These are phyloP conservation scores for Pimephales promelas DNA, from an alignment of 2,113 vertebrate species.

Conservation along the genomic window DNA sequence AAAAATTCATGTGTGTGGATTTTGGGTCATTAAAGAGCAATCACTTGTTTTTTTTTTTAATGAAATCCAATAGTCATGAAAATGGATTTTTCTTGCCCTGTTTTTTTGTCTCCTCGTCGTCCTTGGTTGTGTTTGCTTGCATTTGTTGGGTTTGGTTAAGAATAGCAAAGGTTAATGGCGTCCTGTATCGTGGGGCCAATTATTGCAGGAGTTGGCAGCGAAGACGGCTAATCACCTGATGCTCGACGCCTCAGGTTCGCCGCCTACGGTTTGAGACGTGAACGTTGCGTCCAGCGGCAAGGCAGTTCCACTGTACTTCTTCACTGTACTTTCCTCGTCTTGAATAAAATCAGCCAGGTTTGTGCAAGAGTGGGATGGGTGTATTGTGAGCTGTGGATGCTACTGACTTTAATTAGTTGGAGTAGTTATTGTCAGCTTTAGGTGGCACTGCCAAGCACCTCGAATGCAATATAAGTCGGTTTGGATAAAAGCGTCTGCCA, in stretches of 20 bases:
- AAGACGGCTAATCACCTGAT: conserved; percentile 53
- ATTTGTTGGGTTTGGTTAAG: conserved; percentile 60
- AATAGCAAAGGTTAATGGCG: conserved; percentile 68
- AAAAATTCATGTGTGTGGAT: conserved; percentile 78
- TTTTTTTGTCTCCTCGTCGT: conserved; percentile 24
- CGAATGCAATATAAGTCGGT: not conserved
- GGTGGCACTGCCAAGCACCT: not conserved
- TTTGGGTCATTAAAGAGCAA: conserved; percentile 78
- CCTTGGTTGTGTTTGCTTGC: conserved; percentile 66
- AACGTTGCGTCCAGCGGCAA: not conserved
- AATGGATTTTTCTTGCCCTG: conserved; percentile 65
- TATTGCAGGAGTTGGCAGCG: conserved; percentile 33
- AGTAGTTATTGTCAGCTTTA: not conserved
- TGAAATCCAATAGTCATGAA: conserved; percentile 78
- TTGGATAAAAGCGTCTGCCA: not conserved
- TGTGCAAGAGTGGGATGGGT: not conserved
- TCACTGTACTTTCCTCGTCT: not conserved
- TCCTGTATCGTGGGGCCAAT: conserved; percentile 54
- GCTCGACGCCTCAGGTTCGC: not conserved
- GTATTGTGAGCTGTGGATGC: not conserved
- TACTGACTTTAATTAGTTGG: conserved; percentile 10
- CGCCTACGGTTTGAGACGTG: not conserved
- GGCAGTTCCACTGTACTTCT: not conserved
- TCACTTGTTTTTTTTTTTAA: conserved; percentile 71
- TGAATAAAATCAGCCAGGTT: conserved; percentile 10